Percentiles rank a stretch among this genome's conserved stretches.
phyloP scores from a whole-genome alignment of 2,797 vertebrate genomes.

The Notolepis coatsorum region DNA sequence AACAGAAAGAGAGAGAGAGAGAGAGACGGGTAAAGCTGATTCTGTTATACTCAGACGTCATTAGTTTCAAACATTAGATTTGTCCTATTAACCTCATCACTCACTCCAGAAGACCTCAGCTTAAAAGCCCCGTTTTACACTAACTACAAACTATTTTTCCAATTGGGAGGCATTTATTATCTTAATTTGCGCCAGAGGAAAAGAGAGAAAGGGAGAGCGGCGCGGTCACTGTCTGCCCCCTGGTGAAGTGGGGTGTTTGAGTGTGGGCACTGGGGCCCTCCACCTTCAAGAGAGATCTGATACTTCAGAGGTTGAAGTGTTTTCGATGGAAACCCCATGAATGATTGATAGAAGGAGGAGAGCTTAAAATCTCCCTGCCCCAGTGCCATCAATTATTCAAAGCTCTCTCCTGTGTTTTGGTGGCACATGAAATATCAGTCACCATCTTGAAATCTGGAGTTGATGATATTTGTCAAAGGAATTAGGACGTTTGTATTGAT shows the following conservation, averaged over 20 bases:
- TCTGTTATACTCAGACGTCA: neutral
- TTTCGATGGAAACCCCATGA: slow-evolving; percentile 97
- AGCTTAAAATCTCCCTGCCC: slow-evolving; percentile 94
- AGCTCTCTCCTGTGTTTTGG: slow-evolving; percentile 91
- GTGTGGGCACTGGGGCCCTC: slow-evolving; percentile 81
- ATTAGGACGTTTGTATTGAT: slow-evolving; percentile 72
- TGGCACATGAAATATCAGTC: slow-evolving; percentile 87
- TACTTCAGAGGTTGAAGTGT: slow-evolving; percentile 91
- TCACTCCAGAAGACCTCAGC: slow-evolving; percentile 54
- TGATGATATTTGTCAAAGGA: slow-evolving; percentile 85
- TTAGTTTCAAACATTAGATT: slow-evolving; percentile 64
- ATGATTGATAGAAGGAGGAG: slow-evolving; percentile 99
- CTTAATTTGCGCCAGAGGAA: slow-evolving; percentile 64
- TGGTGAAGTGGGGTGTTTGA: slow-evolving; percentile 86
- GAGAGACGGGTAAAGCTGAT: neutral
- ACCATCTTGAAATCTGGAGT: slow-evolving; percentile 84
- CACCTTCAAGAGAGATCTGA: slow-evolving; percentile 88
- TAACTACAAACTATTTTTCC: slow-evolving; percentile 62
- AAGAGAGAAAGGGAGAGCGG: slow-evolving; percentile 33
- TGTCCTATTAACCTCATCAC: slow-evolving; percentile 69
- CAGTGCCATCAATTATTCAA: slow-evolving; percentile 98
- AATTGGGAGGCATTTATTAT: slow-evolving; percentile 69
- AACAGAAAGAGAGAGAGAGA: slow-evolving; percentile 20
- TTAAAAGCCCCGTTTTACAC: slow-evolving; percentile 65
- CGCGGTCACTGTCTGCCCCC: slow-evolving; percentile 68